Evolutionary conservation across 2,113 vertebrate species (phyloP).

Genomic region (Tympanuchus pallidicinctus): DNA sequence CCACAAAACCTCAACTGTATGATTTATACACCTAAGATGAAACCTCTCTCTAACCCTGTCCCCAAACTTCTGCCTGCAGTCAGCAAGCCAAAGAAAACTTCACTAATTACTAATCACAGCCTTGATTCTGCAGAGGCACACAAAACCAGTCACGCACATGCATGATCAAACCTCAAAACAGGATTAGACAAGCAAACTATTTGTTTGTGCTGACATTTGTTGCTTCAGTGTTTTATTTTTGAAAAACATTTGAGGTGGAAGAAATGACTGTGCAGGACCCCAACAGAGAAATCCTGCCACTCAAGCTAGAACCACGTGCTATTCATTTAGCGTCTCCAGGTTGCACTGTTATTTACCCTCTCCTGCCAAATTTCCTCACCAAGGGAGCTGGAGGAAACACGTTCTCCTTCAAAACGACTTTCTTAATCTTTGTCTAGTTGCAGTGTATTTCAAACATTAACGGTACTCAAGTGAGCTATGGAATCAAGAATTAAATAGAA

Average conservation of each 20-base stretch:
- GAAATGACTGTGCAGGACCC: conserved; percentile 1
- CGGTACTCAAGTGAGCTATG: not conserved
- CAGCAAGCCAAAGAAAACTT: not conserved
- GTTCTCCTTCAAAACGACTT: not conserved
- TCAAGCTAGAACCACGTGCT: not conserved
- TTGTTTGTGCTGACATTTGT: conserved; percentile 20
- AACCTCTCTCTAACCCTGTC: not conserved
- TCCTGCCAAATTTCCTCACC: conserved; percentile 6
- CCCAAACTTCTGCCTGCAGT: not conserved
- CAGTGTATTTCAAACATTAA: not conserved
- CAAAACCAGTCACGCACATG: not conserved
- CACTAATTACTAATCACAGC: not conserved
- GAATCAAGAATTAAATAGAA: not conserved
- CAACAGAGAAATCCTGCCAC: not conserved
- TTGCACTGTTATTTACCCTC: not conserved
- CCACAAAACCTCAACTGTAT: not conserved
- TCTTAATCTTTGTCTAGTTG: not conserved
- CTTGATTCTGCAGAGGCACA: not conserved
- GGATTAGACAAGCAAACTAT: conserved; percentile 22
- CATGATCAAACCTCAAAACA: not conserved
- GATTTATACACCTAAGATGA: not conserved
- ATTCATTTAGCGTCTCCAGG: not conserved
- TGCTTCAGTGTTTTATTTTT: conserved; percentile 19
- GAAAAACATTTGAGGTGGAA: conserved; percentile 15
- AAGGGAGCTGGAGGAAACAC: not conserved